A percentile compares a stretch with the other conserved stretches of the same genome.
Conservation (phyloP, 2,113 vertebrate genomes). For the Donacobius atricapilla region DNA sequence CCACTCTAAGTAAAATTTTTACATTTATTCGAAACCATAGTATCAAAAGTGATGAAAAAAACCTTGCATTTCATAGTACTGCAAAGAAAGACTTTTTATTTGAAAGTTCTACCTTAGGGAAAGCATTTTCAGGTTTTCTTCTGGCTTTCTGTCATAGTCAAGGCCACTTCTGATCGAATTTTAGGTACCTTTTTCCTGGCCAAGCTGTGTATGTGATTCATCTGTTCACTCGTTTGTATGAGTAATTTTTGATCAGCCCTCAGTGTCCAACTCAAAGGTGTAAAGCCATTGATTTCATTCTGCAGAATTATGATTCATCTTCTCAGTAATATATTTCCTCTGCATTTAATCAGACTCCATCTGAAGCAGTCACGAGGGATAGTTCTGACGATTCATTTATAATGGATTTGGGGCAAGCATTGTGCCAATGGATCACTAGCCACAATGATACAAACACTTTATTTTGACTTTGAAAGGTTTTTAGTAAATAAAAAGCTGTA, state of each 20-base stretch:
- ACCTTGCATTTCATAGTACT: not conserved
- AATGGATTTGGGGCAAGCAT: not conserved
- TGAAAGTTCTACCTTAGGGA: not conserved
- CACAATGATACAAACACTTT: not conserved
- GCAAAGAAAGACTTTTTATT: not conserved
- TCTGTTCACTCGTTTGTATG: conserved; percentile 3
- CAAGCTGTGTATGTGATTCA: conserved; percentile 7
- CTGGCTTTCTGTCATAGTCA: not conserved
- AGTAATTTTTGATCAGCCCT: conserved; percentile 25
- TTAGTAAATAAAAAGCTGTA: conserved; percentile 38
- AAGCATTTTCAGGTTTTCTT: not conserved
- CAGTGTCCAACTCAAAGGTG: conserved; percentile 9
- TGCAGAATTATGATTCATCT: conserved; percentile 57
- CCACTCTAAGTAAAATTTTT: not conserved
- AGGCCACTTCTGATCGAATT: not conserved
- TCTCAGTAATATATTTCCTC: conserved; percentile 27
- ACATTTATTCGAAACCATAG: not conserved
- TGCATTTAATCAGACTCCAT: conserved; percentile 23
- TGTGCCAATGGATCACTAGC: not conserved
- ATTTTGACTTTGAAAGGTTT: conserved; percentile 50
- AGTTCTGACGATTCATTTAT: not conserved
- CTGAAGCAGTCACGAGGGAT: conserved; percentile 21
- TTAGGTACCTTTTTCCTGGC: not conserved
- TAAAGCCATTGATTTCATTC: conserved; percentile 57
- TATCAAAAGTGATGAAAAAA: not conserved